Percentiles rank a stretch among this genome's conserved stretches.
These are phyloP conservation scores for Physeter macrocephalus DNA, from an alignment of 2,113 vertebrate species.

Conservation along the genomic window DNA sequence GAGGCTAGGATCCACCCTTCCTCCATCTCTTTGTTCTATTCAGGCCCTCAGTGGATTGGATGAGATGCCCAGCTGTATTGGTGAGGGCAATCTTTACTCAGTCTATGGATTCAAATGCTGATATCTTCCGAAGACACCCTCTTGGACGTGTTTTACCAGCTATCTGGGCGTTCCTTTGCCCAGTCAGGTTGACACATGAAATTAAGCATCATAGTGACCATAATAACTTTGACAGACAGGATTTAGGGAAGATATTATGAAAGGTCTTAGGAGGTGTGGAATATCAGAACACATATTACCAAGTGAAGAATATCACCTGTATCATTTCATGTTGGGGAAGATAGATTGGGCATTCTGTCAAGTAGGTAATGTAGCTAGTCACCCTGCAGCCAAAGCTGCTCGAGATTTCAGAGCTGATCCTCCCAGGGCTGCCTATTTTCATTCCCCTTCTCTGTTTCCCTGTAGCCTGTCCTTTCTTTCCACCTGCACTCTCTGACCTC, in stretches of 20 bases:
- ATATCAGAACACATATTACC: neutral
- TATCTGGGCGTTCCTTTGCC: neutral
- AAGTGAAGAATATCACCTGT: neutral
- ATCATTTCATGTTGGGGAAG: neutral
- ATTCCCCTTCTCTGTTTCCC: neutral
- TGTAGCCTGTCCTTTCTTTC: neutral
- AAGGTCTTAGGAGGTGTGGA: neutral
- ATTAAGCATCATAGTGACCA: neutral
- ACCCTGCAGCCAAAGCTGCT: neutral
- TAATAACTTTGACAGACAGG: neutral
- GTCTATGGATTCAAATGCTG: neutral
- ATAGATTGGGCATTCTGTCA: neutral
- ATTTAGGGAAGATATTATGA: neutral
- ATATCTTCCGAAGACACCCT: neutral
- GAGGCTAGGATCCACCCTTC: neutral
- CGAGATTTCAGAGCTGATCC: neutral
- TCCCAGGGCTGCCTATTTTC: neutral
- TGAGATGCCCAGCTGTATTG: neutral
- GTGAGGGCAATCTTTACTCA: neutral
- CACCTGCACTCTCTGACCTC: neutral
- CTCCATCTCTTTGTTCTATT: neutral
- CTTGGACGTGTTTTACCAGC: neutral
- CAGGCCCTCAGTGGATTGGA: neutral
- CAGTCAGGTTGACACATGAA: neutral
- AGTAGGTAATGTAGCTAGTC: neutral